A percentile compares a stretch with the other conserved stretches of the same genome.
These are phyloP conservation scores for Pangasius mekongensis DNA, from an alignment of 2,797 vertebrate genomes.

Conservation along the genomic window DNA sequence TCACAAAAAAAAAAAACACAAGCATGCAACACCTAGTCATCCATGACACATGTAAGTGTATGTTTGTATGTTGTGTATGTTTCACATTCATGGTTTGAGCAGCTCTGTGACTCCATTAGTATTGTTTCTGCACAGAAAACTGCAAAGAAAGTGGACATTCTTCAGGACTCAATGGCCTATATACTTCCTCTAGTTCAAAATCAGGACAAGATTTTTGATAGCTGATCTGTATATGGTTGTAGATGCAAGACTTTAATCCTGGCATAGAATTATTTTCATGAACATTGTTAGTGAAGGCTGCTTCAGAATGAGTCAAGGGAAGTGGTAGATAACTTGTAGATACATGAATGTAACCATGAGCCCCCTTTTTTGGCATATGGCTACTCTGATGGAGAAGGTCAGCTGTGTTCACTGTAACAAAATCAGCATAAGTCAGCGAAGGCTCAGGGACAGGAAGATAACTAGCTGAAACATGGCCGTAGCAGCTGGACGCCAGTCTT, in stretches of 20 bases:
- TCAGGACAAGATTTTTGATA: conserved; percentile 17
- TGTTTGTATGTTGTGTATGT: background rate
- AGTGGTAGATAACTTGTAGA: conserved; percentile 3
- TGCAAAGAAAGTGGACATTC: conserved; percentile 5
- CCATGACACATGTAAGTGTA: background rate
- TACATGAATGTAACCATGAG: background rate
- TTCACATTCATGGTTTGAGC: background rate
- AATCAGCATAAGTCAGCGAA: background rate
- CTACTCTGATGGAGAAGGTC: background rate
- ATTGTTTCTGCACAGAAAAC: background rate
- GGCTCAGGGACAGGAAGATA: background rate
- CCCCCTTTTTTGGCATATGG: background rate
- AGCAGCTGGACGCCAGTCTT: conserved; percentile 7
- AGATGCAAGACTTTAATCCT: background rate
- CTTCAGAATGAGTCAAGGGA: background rate
- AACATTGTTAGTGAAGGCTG: background rate
- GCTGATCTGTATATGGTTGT: background rate
- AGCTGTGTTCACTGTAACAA: background rate
- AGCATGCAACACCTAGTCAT: background rate
- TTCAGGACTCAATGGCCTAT: background rate
- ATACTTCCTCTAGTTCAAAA: background rate
- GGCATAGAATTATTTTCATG: background rate
- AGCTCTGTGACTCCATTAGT: background rate
- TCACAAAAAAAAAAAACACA: background rate
- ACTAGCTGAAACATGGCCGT: conserved; percentile 9